A percentile compares a stretch with the other conserved stretches of the same genome.
These are phyloP conservation scores for Penaeus monodon DNA, from an alignment of 2,888 invertebrate genomes.

Conservation along the genomic window DNA sequence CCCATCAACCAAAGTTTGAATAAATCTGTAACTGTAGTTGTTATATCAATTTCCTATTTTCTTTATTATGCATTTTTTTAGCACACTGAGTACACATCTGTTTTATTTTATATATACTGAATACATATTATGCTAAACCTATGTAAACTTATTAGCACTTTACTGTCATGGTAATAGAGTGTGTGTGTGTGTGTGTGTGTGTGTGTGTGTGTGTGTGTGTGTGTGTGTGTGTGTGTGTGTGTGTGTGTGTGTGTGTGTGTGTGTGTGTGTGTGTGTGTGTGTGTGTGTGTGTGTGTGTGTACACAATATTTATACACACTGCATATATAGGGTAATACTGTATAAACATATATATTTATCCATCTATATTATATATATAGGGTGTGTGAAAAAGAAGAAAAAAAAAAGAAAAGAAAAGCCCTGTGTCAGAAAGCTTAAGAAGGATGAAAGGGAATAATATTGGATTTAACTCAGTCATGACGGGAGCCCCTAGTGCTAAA, in stretches of 20 bases:
- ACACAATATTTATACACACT: too few relatives aligned
- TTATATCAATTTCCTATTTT: neutral
- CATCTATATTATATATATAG: too few relatives aligned
- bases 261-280: conserved; percentile 6
- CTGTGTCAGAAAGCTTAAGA: too few relatives aligned
- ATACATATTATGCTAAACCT: neutral
- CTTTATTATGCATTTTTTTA: neutral
- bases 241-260: conserved; percentile 4
- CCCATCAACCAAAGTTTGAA: conserved; percentile 23
- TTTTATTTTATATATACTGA: neutral
- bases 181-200: conserved; percentile 19
- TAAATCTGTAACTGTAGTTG: conserved; percentile 19
- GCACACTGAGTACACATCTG: neutral
- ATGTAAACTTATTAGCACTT: neutral
- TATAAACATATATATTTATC: too few relatives aligned
- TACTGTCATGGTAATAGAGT: too few relatives aligned
- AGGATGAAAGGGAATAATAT: too few relatives aligned
- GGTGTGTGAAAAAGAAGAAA: too few relatives aligned
- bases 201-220: conserved; percentile 22
- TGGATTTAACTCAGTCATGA: too few relatives aligned
- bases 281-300: neutral
- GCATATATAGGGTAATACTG: neutral
- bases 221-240: neutral
- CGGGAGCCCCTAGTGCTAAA: too few relatives aligned
- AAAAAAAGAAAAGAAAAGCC: too few relatives aligned